These are phyloP conservation scores for Drosophila anomelani DNA, from an alignment of 2,888 invertebrate genomes.

Conservation along the genomic window DNA sequence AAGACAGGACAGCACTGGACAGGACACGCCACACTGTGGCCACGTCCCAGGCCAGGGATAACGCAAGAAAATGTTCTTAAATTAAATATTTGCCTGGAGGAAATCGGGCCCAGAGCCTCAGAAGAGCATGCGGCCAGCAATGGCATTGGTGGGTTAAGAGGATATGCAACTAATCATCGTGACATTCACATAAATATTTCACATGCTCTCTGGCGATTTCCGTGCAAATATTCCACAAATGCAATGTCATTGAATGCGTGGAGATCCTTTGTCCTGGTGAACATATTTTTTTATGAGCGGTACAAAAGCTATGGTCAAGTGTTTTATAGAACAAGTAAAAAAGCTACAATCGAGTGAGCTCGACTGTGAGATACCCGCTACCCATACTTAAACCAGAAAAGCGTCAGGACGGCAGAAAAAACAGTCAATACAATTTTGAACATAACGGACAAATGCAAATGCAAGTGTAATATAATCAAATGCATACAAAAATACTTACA, in stretches of 20 bases:
- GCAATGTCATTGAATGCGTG: constrained; percentile 31
- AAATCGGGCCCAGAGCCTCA: constrained; percentile 65
- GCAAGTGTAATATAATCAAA: no score
- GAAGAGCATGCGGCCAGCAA: constrained; percentile 27
- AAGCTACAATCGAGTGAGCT: no score
- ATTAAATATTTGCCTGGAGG: constrained; percentile 74
- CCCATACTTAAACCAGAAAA: no score
- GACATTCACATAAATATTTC: constrained; percentile 74
- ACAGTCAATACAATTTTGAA: no score
- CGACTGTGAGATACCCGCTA: no score
- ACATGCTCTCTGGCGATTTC: constrained; percentile 68
- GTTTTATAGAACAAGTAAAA: neutral
- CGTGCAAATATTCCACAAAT: constrained; percentile 65
- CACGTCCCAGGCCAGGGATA: constrained; percentile 49
- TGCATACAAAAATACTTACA: no score
- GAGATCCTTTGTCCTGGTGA: constrained; percentile 25
- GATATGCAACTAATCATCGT: constrained; percentile 77
- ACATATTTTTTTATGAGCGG: neutral
- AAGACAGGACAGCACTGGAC: constrained; percentile 44
- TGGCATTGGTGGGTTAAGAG: constrained; percentile 31
- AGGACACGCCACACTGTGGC: constrained; percentile 52
- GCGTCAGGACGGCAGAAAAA: no score
- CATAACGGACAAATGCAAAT: no score
- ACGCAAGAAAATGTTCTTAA: constrained; percentile 61
- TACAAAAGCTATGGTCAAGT: neutral